Evolutionary conservation across 1,140 invertebrate genomes (phyloP).

Genomic region (Pteromalus puparum): DNA sequence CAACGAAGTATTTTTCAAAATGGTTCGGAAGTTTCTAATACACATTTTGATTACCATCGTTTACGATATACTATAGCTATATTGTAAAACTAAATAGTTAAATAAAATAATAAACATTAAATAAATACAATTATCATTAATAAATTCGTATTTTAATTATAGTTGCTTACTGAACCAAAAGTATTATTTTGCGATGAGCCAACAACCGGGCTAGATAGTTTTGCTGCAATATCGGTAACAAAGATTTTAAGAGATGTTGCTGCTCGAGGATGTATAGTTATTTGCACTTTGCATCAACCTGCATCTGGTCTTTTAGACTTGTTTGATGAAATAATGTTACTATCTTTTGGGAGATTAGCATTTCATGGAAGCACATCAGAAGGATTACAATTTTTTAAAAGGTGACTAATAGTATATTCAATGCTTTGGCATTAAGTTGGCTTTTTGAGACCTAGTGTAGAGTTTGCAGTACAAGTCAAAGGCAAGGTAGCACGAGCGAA

Average conservation of each 20-base stretch:
- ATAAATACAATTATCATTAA: too few relatives aligned
- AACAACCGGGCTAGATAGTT: slow-evolving; percentile 89
- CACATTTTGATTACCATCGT: too few relatives aligned
- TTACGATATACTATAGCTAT: too few relatives aligned
- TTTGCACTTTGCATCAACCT: slow-evolving; percentile 92
- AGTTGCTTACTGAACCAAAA: slow-evolving; percentile 85
- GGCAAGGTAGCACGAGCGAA: background rate
- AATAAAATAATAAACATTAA: too few relatives aligned
- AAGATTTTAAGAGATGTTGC: slow-evolving; percentile 81
- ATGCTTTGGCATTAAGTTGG: too few relatives aligned
- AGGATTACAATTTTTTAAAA: slow-evolving; percentile 79
- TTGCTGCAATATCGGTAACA: slow-evolving; percentile 84
- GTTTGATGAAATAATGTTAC: slow-evolving; percentile 86
- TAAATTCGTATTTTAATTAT: slow-evolving; percentile 53
- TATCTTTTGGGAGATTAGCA: slow-evolving; percentile 87
- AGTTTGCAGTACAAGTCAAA: too few relatives aligned
- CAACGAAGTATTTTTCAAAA: too few relatives aligned
- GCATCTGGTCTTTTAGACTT: slow-evolving; percentile 89
- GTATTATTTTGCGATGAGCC: slow-evolving; percentile 90
- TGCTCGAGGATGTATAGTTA: slow-evolving; percentile 82
- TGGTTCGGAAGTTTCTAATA: too few relatives aligned
- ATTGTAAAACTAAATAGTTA: too few relatives aligned
- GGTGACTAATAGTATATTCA: slow-evolving; percentile 69
- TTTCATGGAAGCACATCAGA: slow-evolving; percentile 85
- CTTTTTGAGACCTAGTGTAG: too few relatives aligned